Base-by-base conservation (phyloP, 1,140 invertebrate species). In the Hirudo medicinalis region DNA sequence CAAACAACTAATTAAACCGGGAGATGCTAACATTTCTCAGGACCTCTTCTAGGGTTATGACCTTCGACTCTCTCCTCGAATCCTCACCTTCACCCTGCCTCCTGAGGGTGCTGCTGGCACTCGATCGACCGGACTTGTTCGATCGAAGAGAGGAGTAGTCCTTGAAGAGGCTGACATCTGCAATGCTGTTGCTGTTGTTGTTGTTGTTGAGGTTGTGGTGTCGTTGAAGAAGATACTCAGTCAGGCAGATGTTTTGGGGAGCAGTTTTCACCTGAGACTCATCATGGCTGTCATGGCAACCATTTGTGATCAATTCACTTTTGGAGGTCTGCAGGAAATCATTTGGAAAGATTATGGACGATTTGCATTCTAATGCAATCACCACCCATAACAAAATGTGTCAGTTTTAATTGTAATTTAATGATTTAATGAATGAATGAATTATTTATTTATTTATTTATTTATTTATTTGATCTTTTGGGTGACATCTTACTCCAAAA, bases 201-300 rank as follows among this genome's bases (percentile, higher is more conserved):
- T 63, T 63, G 57, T 11, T n/a, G 57, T 1, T 63, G 57, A 63
- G 22, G 57, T 63, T 63, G 57, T 63, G 19, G 29, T 63, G 57
- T 63, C 29, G 57, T 63, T 63, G 22, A 15, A 63, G 29, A 11
- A 63, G 57, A 63, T 63, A 63, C 57, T 25, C 29, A 6, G 22
- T 22, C 57, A 63, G 57, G 29, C 29, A 63, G 57, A 63, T 63
- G 29, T 63, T 63, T 13, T 25, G 22, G 1, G 29, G 22, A 63
- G 22, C 29, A 20, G 29, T 19, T 15, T n/a, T 36, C 32, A 36
- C 29, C 11, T 63, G 9, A 20, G 22, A 25, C 22, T 63, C 29
- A 20, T 63, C 29, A 2, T 63, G 22, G 57, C 19, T 22, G 57
- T 63, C 29, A 32, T 63, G 22, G 57, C 57, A 25, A 32, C 29